A percentile compares a stretch with the other conserved stretches of the same genome.
These are phyloP conservation scores for Eupleurogrammus muticus DNA, from an alignment of 2,797 vertebrate species.

Conservation along the genomic window DNA sequence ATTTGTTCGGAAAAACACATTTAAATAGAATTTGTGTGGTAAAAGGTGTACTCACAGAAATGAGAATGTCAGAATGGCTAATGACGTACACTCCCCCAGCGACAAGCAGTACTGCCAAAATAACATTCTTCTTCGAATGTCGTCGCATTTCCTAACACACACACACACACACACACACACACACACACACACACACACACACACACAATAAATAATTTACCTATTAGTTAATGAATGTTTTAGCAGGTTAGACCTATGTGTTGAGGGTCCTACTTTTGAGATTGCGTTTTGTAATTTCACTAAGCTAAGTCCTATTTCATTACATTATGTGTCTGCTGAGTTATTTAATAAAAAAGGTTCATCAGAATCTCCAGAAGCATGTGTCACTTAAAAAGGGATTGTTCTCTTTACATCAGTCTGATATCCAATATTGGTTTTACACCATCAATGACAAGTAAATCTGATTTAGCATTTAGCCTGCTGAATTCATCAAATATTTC, in stretches of 20 bases:
- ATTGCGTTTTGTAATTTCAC: not conserved
- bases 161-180: not conserved
- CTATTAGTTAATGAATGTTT: conserved; percentile 53
- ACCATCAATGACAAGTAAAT: not conserved
- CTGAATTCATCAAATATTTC: not conserved
- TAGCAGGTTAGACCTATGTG: conserved; percentile 24
- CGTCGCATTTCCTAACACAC: conserved; percentile 67
- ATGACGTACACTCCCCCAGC: conserved; percentile 42
- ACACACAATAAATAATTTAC: conserved; percentile 52
- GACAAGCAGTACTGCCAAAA: conserved; percentile 51
- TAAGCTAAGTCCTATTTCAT: no score
- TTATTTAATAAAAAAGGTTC: not conserved
- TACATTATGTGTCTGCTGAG: not conserved
- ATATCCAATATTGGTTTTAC: no score
- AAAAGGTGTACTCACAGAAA: conserved; percentile 45
- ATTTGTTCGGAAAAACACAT: no score
- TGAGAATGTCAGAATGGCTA: not conserved
- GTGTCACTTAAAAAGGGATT: no score
- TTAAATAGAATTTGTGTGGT: no score
- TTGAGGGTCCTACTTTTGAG: not conserved
- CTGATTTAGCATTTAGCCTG: not conserved
- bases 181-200: conserved; percentile 9
- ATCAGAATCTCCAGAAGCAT: no score
- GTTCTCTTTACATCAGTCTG: no score
- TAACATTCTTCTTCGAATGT: conserved; percentile 46